A percentile compares a stretch with the other conserved stretches of the same genome.
These are phyloP conservation scores for Zoroaster sp. DNA, from an alignment of 53 echinoderm and acorn worm genomes.

Conservation along the genomic window DNA sequence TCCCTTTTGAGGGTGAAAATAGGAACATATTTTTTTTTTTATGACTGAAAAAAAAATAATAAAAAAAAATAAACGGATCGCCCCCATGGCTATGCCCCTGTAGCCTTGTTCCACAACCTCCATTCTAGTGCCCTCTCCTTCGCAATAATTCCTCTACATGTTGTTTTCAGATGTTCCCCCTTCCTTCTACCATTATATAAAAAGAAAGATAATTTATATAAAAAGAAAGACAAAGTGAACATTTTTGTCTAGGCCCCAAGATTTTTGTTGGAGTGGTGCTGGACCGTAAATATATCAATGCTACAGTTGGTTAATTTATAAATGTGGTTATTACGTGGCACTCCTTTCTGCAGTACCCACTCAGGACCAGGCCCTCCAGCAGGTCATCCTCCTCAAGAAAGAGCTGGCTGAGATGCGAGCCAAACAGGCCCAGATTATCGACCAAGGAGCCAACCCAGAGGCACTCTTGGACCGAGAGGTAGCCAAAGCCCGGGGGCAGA, in stretches of 20 bases:
- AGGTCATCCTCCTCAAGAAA: conserved; percentile 96
- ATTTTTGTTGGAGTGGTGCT: too few relatives aligned
- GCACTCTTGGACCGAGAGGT: conserved; percentile 81
- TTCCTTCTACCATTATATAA: neutral
- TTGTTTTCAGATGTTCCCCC: neutral
- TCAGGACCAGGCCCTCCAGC: conserved; percentile 98
- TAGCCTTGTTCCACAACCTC: neutral
- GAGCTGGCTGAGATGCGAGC: conserved; percentile 99
- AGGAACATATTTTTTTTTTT: too few relatives aligned
- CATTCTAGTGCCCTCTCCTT: neutral
- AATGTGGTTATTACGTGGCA: neutral
- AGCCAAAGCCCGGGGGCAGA: conserved; percentile 88
- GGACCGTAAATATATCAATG: too few relatives aligned
- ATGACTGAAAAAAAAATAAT: too few relatives aligned
- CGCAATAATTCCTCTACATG: neutral
- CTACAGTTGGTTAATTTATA: too few relatives aligned
- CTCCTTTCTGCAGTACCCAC: conserved; percentile 77
- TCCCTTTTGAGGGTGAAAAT: too few relatives aligned
- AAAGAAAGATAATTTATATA: too few relatives aligned
- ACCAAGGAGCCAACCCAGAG: conserved; percentile 71
- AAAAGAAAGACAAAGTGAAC: too few relatives aligned
- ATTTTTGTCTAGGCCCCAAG: too few relatives aligned
- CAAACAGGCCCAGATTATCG: conserved; percentile 86
- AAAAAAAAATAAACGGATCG: too few relatives aligned
- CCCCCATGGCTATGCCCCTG: neutral